Conservation (phyloP, 2,888 invertebrate genomes). For the Ophion slaviceki region DNA sequence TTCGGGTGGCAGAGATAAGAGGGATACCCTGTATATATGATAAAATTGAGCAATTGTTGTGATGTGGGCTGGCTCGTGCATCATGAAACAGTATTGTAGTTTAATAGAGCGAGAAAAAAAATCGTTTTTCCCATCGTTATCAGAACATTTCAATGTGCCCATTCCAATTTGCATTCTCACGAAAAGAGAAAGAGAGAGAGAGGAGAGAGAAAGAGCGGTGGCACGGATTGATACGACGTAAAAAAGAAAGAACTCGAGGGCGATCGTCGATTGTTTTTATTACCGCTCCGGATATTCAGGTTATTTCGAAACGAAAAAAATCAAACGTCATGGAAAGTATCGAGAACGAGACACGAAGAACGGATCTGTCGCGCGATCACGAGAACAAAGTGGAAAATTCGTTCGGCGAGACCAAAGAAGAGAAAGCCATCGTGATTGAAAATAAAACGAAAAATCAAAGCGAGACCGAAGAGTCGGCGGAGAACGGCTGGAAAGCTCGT, state of each 20-base stretch:
- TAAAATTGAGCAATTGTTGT: too few species aligned
- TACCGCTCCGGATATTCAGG: constrained; percentile 19
- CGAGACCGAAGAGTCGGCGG: constrained; percentile 16
- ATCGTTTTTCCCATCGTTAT: neutral
- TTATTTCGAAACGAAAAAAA: constrained; percentile 26
- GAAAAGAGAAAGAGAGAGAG: neutral
- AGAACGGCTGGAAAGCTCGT: constrained; percentile 43
- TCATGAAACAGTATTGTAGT: neutral
- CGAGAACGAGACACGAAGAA: constrained; percentile 10
- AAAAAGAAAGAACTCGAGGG: neutral
- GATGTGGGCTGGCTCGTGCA: too few species aligned
- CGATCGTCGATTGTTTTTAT: constrained; percentile 32
- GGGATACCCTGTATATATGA: too few species aligned
- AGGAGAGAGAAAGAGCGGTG: constrained; percentile 34
- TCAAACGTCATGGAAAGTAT: constrained; percentile 47
- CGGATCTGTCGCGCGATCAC: neutral
- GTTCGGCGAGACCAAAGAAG: neutral
- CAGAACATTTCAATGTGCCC: constrained; percentile 28
- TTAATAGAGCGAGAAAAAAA: neutral
- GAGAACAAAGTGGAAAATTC: constrained; percentile 13
- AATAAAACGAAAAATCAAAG: neutral
- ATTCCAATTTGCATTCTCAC: constrained; percentile 16
- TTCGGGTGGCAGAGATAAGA: too few species aligned
- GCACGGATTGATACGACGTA: constrained; percentile 28
- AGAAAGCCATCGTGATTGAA: neutral